phyloP scores from a whole-genome alignment of 2,888 invertebrate genomes.

The Unio pictorum region DNA sequence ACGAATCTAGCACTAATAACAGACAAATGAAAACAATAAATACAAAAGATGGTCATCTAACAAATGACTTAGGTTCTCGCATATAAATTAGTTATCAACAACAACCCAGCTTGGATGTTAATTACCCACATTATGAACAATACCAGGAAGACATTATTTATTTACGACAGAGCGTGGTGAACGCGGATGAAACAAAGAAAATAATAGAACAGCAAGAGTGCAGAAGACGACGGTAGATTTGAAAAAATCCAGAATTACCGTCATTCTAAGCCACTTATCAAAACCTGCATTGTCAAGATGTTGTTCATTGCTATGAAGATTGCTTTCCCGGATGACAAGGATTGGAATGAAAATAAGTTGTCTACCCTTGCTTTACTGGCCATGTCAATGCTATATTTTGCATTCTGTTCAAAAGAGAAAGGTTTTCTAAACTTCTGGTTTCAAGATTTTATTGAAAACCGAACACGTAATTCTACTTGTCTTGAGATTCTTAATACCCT shows the following conservation, averaged over 20 bases:
- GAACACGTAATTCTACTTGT: conserved; percentile 9
- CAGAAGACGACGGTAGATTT: not conserved
- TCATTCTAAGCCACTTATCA: conserved; percentile 17
- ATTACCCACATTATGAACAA: too few relatives aligned
- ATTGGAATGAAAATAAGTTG: conserved; percentile 14
- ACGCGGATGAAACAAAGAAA: too few relatives aligned
- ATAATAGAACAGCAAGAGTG: not conserved
- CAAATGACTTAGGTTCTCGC: too few relatives aligned
- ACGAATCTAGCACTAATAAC: too few relatives aligned
- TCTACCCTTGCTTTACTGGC: conserved; percentile 10
- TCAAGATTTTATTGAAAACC: conserved; percentile 13
- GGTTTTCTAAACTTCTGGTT: conserved; percentile 24
- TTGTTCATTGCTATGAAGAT: conserved; percentile 19
- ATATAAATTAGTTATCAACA: too few relatives aligned
- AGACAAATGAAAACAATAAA: too few relatives aligned
- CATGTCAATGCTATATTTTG: conserved; percentile 12
- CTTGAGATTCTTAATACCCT: too few relatives aligned
- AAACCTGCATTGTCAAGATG: conserved; percentile 25
- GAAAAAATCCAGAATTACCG: conserved; percentile 1
- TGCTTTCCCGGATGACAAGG: conserved; percentile 3
- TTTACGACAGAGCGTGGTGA: too few relatives aligned
- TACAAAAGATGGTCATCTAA: too few relatives aligned
- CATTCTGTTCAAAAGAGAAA: too few relatives aligned
- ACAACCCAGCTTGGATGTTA: too few relatives aligned
- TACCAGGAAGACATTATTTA: too few relatives aligned